Percentiles rank a stretch among this genome's conserved stretches.
Conservation (phyloP, 2,888 invertebrate genomes). For the Muschampia plurimacula region DNA sequence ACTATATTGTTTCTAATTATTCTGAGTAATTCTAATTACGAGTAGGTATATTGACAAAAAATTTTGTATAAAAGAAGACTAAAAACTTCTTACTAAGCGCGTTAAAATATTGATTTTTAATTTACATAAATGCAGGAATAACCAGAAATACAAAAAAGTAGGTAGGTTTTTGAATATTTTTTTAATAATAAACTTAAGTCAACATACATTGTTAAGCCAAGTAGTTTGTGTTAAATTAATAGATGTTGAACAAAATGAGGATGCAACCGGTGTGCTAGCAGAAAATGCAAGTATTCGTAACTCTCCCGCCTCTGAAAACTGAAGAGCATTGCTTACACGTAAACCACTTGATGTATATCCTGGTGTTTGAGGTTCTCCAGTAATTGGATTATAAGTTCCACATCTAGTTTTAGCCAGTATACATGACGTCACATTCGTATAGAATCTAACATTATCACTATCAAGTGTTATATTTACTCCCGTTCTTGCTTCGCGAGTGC, state of each 20-base stretch:
- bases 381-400: slow-evolving; percentile 87
- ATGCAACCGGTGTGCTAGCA: slow-evolving; percentile 75
- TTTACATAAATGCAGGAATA: no score
- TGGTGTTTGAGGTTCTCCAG: slow-evolving; percentile 86
- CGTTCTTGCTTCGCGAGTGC: slow-evolving; percentile 81
- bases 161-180: no score
- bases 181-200: slow-evolving; percentile 14
- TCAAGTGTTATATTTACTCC: slow-evolving; percentile 79
- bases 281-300: slow-evolving; percentile 84
- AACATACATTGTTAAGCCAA: slow-evolving; percentile 79
- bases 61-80: no score
- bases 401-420: slow-evolving; percentile 88
- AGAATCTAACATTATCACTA: slow-evolving; percentile 82
- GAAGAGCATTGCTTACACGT: slow-evolving; percentile 83
- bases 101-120: no score
- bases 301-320: slow-evolving; percentile 84
- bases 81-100: no score
- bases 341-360: slow-evolving; percentile 69
- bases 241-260: slow-evolving; percentile 82
- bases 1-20: no score
- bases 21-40: no score
- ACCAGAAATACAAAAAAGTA: no score
- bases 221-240: slow-evolving; percentile 81
- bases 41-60: no score
- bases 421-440: slow-evolving; percentile 88